Conservation (phyloP, 2,113 vertebrate species). For the Chauna torquata region DNA sequence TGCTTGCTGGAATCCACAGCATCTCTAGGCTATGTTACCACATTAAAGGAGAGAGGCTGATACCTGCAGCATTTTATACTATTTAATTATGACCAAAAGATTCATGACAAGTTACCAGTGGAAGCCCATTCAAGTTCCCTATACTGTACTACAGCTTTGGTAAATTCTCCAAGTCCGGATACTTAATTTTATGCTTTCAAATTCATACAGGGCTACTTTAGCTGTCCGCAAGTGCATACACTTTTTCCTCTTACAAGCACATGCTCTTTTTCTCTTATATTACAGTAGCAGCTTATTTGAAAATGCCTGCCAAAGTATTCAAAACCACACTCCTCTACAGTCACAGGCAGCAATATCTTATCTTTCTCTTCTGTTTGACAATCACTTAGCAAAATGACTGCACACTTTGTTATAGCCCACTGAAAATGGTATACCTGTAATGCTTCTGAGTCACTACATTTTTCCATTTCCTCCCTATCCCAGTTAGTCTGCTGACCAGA, state of each 20-base stretch:
- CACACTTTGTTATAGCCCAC: neutral
- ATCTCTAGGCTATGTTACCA: neutral
- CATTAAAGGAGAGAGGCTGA: neutral
- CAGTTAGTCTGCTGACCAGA: neutral
- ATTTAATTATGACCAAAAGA: neutral
- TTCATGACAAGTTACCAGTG: neutral
- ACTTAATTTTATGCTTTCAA: neutral
- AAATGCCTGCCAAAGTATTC: neutral
- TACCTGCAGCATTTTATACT: neutral
- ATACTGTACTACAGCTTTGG: neutral
- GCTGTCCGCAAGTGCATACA: neutral
- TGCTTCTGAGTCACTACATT: neutral
- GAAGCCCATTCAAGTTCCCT: neutral
- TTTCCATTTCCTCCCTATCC: neutral
- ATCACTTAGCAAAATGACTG: neutral
- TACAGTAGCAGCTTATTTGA: neutral
- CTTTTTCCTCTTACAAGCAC: neutral
- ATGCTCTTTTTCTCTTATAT: neutral
- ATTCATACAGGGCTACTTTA: neutral
- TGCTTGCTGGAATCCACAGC: neutral
- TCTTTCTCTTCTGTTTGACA: neutral
- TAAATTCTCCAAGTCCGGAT: neutral
- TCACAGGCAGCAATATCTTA: neutral
- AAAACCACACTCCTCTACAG: neutral
- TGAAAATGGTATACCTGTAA: neutral